Evolutionary conservation across 2,797 vertebrate genomes (phyloP), one percentile per base, ranked within the genome.

Genomic region (Myotis planiceps): DNA sequence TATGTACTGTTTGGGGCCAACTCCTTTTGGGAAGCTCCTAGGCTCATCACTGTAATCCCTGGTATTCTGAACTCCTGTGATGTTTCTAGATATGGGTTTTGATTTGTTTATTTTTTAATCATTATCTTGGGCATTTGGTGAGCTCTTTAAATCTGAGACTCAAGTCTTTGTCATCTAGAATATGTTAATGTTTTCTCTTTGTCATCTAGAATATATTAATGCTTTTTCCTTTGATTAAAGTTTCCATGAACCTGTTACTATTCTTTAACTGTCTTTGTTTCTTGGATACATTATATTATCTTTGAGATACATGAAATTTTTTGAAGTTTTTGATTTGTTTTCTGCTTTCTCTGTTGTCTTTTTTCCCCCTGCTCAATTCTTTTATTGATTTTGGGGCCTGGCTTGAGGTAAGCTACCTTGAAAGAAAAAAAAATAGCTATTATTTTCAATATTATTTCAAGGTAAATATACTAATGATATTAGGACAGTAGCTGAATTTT

Each of bases 391-490:
- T 53, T 14, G 5, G 5, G 8, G 29, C 29, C 42, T 58, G 29
- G 10, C 23, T 68, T 32, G 21, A 10, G 15, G 39, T 65, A 47
- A 63, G 14, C 5, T 63, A 2, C 9, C 39, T 74, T 89, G 60
- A 51, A 45, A 45, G 49, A 78, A 60, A 85, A 93, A 32, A 42
- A 75, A 53, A 60, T 21, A 71, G n/a, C 23, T 63, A 45, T 90
- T 74, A 81, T 85, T 85, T 92, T 55, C 42, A 80, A 53, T 58
- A 53, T 63, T 76, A 94, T 71, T 53, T 68, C 55, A 66, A 75
- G 49, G 15, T 71, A 25, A 74, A 45, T 51, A 60, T 51, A 55
- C 25, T 63, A 66, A 55, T 69, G 25, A 37, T 14, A 27, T 63
- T 65, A 78, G 37, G 39, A 18, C 5, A 68, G n/a, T n/a, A 39